These are phyloP conservation scores for Phyllotreta cruciferae DNA, from an alignment of 2,888 invertebrate genomes.

Conservation along the genomic window DNA sequence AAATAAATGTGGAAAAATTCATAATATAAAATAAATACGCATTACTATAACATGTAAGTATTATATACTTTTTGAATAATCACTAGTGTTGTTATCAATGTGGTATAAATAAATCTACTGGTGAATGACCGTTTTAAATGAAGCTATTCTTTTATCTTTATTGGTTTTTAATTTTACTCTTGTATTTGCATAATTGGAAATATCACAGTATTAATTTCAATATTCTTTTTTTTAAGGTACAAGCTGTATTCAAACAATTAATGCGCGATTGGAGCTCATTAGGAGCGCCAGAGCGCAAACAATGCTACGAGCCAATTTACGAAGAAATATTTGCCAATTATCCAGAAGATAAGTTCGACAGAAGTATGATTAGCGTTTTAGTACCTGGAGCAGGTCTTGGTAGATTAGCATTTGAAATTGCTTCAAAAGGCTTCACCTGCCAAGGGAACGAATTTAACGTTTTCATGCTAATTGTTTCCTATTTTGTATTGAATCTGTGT, in stretches of 20 bases:
- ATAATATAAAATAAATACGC: too few species aligned
- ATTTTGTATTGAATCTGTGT: constrained; percentile 92
- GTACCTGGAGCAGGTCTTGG: constrained; percentile 98
- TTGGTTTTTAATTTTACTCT: too few species aligned
- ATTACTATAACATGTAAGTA: too few species aligned
- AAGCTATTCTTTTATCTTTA: too few species aligned
- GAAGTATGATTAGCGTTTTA: constrained; percentile 73
- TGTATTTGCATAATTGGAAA: too few species aligned
- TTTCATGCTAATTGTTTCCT: constrained; percentile 96
- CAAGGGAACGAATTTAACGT: constrained; percentile 98
- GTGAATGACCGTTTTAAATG: too few species aligned
- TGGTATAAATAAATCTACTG: too few species aligned
- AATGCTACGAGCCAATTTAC: constrained; percentile 90
- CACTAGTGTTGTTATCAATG: too few species aligned
- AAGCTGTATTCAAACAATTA: constrained; percentile 92
- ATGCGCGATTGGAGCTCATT: constrained; percentile 95
- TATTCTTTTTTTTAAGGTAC: constrained; percentile 63
- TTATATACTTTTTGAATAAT: too few species aligned
- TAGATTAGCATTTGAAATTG: constrained; percentile 92
- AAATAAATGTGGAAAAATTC: background rate
- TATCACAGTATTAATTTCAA: too few species aligned
- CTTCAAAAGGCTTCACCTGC: constrained; percentile 85
- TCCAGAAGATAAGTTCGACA: constrained; percentile 68
- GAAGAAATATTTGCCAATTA: constrained; percentile 79
- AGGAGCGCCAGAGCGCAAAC: constrained; percentile 81